Conservation (phyloP, 2,113 vertebrate genomes). For the Pipra filicauda region DNA sequence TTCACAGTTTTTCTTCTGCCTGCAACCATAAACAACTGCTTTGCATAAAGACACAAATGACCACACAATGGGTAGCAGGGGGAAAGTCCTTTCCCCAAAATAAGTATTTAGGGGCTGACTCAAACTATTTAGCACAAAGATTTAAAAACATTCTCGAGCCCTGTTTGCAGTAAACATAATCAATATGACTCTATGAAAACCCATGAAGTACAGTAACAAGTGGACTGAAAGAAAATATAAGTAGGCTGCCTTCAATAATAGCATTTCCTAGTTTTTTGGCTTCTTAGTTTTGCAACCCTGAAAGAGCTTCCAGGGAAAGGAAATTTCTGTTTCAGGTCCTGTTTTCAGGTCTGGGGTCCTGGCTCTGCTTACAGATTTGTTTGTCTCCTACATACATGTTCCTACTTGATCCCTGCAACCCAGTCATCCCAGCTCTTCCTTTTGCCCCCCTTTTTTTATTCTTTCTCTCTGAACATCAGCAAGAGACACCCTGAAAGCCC, state of each 20-base stretch:
- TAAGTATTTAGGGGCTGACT: neutral
- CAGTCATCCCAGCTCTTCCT: neutral
- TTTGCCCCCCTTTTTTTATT: neutral
- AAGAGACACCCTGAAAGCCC: neutral
- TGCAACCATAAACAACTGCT: neutral
- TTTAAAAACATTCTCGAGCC: neutral
- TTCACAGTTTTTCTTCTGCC: neutral
- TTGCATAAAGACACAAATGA: neutral
- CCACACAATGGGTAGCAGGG: neutral
- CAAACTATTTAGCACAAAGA: neutral
- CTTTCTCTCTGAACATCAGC: neutral
- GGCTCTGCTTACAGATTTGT: neutral
- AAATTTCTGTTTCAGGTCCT: neutral
- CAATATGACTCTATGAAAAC: neutral
- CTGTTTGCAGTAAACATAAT: neutral
- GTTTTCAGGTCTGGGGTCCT: neutral
- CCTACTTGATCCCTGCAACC: neutral
- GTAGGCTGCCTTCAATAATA: neutral
- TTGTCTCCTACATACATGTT: neutral
- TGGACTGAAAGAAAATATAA: neutral
- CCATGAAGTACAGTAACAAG: neutral
- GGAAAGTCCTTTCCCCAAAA: neutral
- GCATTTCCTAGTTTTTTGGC: neutral
- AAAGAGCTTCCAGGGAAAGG: neutral
- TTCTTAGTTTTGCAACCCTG: neutral